Evolutionary conservation across 1,140 invertebrate species (phyloP), one percentile per base, ranked within the genome.

Genomic region (Tetramorium alpestre): DNA sequence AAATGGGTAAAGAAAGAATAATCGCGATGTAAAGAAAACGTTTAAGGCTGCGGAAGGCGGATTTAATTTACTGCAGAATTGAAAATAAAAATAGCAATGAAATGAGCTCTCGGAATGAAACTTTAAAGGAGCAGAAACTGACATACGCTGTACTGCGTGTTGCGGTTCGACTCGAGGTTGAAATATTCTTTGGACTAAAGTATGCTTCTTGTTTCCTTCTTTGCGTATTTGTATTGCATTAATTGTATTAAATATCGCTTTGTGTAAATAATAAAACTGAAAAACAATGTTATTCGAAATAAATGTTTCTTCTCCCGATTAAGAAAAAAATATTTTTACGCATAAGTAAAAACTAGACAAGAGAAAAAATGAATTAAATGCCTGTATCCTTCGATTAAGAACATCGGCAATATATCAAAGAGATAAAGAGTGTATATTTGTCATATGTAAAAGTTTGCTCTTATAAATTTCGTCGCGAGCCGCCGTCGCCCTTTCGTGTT

Each of bases 401-500:
- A 41, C 13, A 11, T 10, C 3, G 18, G 28, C 22, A 28, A 47
- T 1, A 13, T 33, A 33, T 2, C 8, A 13, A 8, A 38, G 25
- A 5, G 44, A 10, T n/a, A 33, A 22, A 10, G 11, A 58, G 51
- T 33, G 11, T 47, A 10, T n/a, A 58, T 11, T 72, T 41, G 28
- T 84, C 51, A 60, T 58, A 54, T 28, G 28, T 18, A 56, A 70
- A 33, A 58, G 65, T 10, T 75, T 47, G 62, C 75, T 28, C 38
- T 58, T 25, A 47, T 67, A 38, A 89, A 78, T 88, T 78, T 86
- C 47, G 70, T 25, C 54, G 54, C 18, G 47, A 82, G 69, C 54
- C 54, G 18, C 28, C 65, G 41, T 44, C 54, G 65, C 11, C 65
- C 72, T 86, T 86, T 47, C 89, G 87, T 87, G 90, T 85, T 82